Evolutionary conservation across 2,888 invertebrate genomes (phyloP).

Genomic region (Smittia sp.): DNA sequence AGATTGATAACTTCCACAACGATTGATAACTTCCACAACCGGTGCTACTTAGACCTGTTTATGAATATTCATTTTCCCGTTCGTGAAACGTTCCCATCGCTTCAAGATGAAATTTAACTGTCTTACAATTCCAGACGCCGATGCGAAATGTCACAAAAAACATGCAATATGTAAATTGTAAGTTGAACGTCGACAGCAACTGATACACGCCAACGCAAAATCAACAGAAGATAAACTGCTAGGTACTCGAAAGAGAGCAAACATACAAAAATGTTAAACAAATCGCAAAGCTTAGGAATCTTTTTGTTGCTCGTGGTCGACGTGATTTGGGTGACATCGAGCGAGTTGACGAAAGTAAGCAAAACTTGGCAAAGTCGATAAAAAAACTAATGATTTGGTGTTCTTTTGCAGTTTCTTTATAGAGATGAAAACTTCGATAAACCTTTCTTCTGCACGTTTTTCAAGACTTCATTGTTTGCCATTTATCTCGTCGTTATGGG

Average conservation of each 20-base stretch:
- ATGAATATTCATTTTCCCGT: background rate
- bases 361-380: background rate
- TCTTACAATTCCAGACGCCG: background rate
- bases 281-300: conserved; percentile 76
- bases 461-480: conserved; percentile 91
- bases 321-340: conserved; percentile 93
- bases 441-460: conserved; percentile 93
- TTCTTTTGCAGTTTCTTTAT: conserved; percentile 73
- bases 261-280: conserved; percentile 56
- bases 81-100: background rate
- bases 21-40: conserved; percentile 7
- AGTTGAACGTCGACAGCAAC: background rate
- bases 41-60: background rate
- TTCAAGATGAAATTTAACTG: background rate
- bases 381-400: conserved; percentile 1
- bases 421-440: conserved; percentile 81
- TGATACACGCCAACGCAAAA: background rate
- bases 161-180: conserved; percentile 16
- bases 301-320: conserved; percentile 86
- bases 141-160: background rate
- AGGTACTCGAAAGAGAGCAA: background rate
- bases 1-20: too few relatives aligned
- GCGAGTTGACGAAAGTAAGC: conserved; percentile 87
- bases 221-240: background rate
- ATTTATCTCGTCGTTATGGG: conserved; percentile 86